Base-by-base conservation (phyloP, 2,113 vertebrate species). In the Vimba vimba region DNA sequence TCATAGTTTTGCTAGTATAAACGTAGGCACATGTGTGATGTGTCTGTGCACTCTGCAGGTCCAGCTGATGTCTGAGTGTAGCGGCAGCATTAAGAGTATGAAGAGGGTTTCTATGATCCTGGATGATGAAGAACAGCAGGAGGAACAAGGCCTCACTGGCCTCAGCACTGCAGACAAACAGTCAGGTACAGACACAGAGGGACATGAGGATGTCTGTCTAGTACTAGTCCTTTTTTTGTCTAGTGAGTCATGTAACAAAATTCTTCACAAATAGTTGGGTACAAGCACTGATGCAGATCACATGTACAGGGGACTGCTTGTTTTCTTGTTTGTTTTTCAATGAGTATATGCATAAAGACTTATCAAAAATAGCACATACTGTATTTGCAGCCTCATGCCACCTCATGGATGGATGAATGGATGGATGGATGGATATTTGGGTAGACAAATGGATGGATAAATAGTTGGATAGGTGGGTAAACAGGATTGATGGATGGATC, bases 31-130 rank as follows among this genome's bases (percentile, higher is more conserved):
- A 36, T 30, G 39, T 55, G 33, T 68, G 84, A 19, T 83, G 50
- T 69, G 45, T 69, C 45, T 82, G 86, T 64, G 59, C 60, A 73
- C 39, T 90, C 6, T 68, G 27, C 47, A 95, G 95, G 85, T 87
- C 23, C 87, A 93, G 62, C 93, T 97, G 36, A 94, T 95, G 92
- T 93, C 94, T 23, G 91, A 95, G 75, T 96, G 94, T 90, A 94
- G 94, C 13, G 91, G 93, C 88, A 95, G 92, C 85, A 87, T 92
- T 57, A 86, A 93, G 87, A 91, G 91, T 88, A 91, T 95, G n/a
- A 96, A 95, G 83, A 93, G 93, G 52, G 84, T 90, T 0, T 91
- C 94, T 0, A 71, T 91, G 74, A 90, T 85, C 64, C 85, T 93
- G 92, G 94, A 94, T 0, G 93, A 94, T 11, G 91, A 95, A 6